phyloP scores from a whole-genome alignment of 1,140 invertebrate species.

The Calephelis nemesis region DNA sequence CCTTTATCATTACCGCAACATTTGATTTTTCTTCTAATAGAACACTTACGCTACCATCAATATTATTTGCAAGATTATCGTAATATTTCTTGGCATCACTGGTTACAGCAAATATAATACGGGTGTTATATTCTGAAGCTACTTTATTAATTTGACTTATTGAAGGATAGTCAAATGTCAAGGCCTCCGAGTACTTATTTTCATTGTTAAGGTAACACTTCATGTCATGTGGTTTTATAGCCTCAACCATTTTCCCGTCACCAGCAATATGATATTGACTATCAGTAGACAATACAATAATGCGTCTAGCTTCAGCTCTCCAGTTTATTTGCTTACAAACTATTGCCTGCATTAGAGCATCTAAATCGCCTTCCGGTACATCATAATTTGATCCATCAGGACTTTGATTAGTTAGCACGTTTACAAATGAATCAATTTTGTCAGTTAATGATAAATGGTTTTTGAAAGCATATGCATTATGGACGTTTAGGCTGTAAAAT shows the following conservation, averaged over 20 bases:
- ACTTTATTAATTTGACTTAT: conserved; percentile 83
- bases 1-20: conserved; percentile 80
- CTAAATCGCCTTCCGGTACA: conserved; percentile 35
- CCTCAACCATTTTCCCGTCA: conserved; percentile 88
- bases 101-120: conserved; percentile 89
- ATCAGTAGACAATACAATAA: conserved; percentile 84
- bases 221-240: conserved; percentile 92
- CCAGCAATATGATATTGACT: conserved; percentile 83
- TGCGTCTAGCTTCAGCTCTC: conserved; percentile 79
- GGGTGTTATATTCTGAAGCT: conserved; percentile 67
- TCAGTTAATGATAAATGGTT: conserved; percentile 90
- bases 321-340: conserved; percentile 83
- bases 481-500: conserved; percentile 18
- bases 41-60: conserved; percentile 79
- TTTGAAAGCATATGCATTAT: conserved; percentile 84
- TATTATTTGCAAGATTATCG: conserved; percentile 81
- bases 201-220: conserved; percentile 85
- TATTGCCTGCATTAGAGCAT: conserved; percentile 88
- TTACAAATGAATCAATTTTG: conserved; percentile 83
- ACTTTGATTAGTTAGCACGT: neutral
- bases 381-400: conserved; percentile 21
- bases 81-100: conserved; percentile 84
- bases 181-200: conserved; percentile 82
- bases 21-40: conserved; percentile 33
- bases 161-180: conserved; percentile 84